Base-by-base conservation (phyloP, 1,140 invertebrate genomes). In the Apis mellifera region DNA sequence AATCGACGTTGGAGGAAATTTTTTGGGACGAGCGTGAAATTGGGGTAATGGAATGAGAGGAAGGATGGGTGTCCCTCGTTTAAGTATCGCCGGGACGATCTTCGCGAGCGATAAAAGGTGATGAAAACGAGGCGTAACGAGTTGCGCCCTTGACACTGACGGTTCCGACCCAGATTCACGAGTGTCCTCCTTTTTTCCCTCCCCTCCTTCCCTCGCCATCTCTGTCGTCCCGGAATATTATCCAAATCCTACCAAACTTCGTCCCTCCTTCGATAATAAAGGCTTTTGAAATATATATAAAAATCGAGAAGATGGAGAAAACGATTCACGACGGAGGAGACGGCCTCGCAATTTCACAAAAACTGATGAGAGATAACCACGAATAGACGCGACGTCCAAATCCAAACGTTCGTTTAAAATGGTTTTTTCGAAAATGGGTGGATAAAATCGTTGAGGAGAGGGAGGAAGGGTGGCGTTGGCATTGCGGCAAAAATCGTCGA, bases 101-200 rank as follows among this genome's bases (percentile, higher is more conserved):
- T 26, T 12, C 11, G 69, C n/a, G 26, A 55, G 50, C 32, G 70
- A 72, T 73, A 54, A 64, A 54, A 54, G n/a, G 17, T 26, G 19
- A 17, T 21, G 23, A 80, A 62, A 79, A 55, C 69, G 26, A 55
- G 60, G 50, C 60, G 60, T 70, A 54, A 70, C 74, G 76, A 60
- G 78, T 62, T 42, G 69, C 78, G 78, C 59, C 78, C 78, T 80
- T 80, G 78, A 80, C 78, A 73, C 69, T 80, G 32, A 73, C 59
- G 48, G 50, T 32, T 32, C 17, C 52, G 54, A 12, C 65, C 32
- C 42, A n/a, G 65, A 50, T 59, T 32, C 42, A 65, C 59, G 13
- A 42, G 50, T 48, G 50, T n/a, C 26, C 78, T 32, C 78, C 15
- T 80, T 64, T 64, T 52, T 72, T 62, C 13, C 11, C 17, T 5